Conservation (phyloP, 2,113 vertebrate genomes). For the Limnothrissa miodon region DNA sequence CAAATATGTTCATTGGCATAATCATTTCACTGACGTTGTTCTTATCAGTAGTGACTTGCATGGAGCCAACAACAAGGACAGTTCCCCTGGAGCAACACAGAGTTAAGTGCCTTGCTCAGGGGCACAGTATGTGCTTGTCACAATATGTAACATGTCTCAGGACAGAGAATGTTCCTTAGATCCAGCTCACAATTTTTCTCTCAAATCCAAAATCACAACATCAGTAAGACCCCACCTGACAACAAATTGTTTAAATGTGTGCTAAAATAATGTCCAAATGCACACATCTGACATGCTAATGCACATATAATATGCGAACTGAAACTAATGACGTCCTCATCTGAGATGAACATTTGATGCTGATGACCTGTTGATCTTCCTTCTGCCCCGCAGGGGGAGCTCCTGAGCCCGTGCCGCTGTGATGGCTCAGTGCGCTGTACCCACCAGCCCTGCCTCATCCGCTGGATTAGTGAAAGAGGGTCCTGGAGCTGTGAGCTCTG, state of each 20-base stretch:
- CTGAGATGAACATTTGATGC: neutral
- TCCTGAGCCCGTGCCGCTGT: constrained; percentile 83
- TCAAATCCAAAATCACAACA: too few species aligned
- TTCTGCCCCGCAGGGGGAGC: constrained; percentile 75
- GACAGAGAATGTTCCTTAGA: too few species aligned
- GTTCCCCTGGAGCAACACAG: too few species aligned
- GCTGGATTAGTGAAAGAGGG: constrained; percentile 86
- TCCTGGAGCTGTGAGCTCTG: constrained; percentile 88
- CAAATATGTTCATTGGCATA: neutral
- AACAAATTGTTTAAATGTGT: too few species aligned
- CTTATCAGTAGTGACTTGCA: neutral
- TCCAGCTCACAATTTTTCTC: too few species aligned
- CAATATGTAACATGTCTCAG: neutral
- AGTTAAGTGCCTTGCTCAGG: too few species aligned
- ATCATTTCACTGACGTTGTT: neutral
- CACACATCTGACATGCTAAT: too few species aligned
- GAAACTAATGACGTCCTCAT: neutral
- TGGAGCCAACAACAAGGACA: too few species aligned
- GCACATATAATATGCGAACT: neutral
- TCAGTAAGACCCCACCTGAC: neutral
- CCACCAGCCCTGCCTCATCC: constrained; percentile 85
- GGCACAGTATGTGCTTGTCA: too few species aligned
- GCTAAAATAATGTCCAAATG: too few species aligned
- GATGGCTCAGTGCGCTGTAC: constrained; percentile 82
- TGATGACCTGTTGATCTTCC: neutral